A percentile compares a stretch with the other conserved stretches of the same genome.
phyloP scores from a whole-genome alignment of 1,140 invertebrate genomes.

The Grapholita molesta region DNA sequence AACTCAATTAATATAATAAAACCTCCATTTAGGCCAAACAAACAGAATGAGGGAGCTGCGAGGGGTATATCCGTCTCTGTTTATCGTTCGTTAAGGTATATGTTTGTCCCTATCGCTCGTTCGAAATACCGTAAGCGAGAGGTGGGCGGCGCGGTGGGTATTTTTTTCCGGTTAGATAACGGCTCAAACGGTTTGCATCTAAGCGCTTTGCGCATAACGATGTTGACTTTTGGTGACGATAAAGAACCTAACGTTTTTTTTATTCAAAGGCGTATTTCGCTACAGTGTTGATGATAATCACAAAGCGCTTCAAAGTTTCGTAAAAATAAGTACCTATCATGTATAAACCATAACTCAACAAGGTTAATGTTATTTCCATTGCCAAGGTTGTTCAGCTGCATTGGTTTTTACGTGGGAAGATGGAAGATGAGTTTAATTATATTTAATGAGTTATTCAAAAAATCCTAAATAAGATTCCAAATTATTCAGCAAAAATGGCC shows the following conservation, averaged over 20 bases:
- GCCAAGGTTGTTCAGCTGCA: no score
- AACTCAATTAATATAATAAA: constrained; percentile 45
- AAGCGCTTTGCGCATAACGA: constrained; percentile 42
- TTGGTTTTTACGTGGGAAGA: no score
- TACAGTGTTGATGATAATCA: neutral
- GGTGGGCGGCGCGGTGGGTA: constrained; percentile 50
- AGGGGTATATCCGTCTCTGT: constrained; percentile 40
- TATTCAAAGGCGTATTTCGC: neutral
- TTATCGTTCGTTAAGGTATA: constrained; percentile 25
- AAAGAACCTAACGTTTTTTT: constrained; percentile 28
- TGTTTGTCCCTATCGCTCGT: constrained; percentile 46
- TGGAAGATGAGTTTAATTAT: no score
- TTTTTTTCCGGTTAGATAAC: constrained; percentile 68
- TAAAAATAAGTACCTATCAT: no score
- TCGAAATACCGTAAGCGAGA: constrained; percentile 66
- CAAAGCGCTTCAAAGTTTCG: neutral
- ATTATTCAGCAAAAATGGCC: no score
- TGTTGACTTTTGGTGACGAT: constrained; percentile 52
- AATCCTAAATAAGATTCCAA: no score
- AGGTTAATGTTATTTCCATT: no score
- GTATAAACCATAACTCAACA: no score
- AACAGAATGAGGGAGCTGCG: constrained; percentile 31
- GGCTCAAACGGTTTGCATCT: constrained; percentile 51
- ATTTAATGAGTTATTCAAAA: no score
- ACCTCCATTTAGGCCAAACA: constrained; percentile 53